Evolutionary conservation across 2,888 invertebrate species (phyloP).

Genomic region (Parnassius apollo): DNA sequence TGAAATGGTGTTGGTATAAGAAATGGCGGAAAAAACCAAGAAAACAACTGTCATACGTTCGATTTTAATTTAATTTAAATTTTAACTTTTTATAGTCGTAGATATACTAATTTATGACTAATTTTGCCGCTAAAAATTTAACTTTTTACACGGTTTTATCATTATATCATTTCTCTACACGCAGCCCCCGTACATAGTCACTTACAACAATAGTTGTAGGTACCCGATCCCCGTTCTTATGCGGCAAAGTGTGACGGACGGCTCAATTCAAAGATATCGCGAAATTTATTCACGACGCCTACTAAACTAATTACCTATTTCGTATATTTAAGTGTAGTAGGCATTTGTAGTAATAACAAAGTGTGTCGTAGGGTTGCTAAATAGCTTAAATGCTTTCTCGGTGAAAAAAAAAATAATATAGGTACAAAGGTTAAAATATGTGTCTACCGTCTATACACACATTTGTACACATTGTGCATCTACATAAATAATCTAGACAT

Average conservation of each 20-base stretch:
- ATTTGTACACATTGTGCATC: too few species aligned
- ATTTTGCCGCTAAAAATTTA: background rate
- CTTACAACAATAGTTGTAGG: constrained; percentile 16
- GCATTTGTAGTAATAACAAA: constrained; percentile 14
- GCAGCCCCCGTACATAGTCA: background rate
- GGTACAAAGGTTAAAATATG: too few species aligned
- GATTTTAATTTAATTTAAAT: too few species aligned
- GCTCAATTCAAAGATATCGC: constrained; percentile 24
- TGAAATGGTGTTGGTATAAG: too few species aligned
- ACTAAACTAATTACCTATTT: constrained; percentile 29
- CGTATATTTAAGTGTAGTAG: constrained; percentile 20
- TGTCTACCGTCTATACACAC: too few species aligned
- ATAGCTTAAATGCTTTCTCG: too few species aligned
- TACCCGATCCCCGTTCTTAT: constrained; percentile 5
- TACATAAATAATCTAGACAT: too few species aligned
- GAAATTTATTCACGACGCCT: constrained; percentile 26
- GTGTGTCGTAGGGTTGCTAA: constrained; percentile 16
- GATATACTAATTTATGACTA: too few species aligned
- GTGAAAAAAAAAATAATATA: too few species aligned
- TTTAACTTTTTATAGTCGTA: too few species aligned
- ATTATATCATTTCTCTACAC: background rate
- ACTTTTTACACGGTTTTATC: background rate
- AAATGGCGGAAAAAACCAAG: too few species aligned
- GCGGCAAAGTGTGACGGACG: constrained; percentile 20
- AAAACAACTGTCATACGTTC: too few species aligned